These are phyloP conservation scores for Dicrurus megarhynchus DNA, from an alignment of 2,113 vertebrate species.

Conservation along the genomic window DNA sequence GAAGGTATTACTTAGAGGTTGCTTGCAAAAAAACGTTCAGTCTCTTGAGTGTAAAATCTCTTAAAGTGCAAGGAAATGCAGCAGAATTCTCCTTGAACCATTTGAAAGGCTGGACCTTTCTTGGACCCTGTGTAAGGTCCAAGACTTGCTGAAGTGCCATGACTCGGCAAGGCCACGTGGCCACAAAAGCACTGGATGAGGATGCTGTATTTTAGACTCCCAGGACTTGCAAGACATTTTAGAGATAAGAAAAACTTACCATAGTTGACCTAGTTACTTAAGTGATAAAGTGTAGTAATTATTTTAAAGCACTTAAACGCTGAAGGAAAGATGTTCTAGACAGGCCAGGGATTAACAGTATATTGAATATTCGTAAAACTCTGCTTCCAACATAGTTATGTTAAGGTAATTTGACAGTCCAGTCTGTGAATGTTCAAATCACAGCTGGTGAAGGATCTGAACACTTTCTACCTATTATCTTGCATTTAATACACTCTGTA, in stretches of 20 bases:
- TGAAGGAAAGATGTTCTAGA: neutral
- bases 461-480: neutral
- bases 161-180: neutral
- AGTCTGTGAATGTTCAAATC: neutral
- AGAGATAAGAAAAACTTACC: neutral
- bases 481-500: neutral
- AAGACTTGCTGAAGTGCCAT: neutral
- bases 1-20: neutral
- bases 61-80: neutral
- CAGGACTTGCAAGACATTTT: neutral
- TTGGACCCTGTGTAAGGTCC: neutral
- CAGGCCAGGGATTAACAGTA: neutral
- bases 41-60: neutral
- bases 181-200: neutral
- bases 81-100: neutral
- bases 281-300: neutral
- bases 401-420: slow-evolving; percentile 4
- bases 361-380: neutral
- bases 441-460: neutral
- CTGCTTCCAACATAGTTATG: neutral
- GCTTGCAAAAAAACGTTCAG: neutral
- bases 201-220: neutral
- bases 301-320: neutral
- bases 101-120: neutral
- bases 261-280: neutral